Conservation (phyloP, 2,888 invertebrate species). For the Operophtera brumata region DNA sequence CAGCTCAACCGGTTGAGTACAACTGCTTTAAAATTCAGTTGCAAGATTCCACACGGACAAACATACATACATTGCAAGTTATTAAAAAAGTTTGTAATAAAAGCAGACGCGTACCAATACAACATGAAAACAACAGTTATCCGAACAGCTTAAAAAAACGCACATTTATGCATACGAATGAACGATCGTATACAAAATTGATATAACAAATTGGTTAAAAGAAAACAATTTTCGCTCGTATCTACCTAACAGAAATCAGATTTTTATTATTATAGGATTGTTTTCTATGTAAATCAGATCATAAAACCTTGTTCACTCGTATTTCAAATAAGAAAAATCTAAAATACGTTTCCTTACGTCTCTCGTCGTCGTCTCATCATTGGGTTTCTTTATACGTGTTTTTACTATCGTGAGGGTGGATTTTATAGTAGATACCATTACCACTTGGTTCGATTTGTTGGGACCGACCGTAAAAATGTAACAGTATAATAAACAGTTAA, state of each 20-base stretch:
- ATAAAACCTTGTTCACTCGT: not conserved
- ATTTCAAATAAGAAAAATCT: slow-evolving; percentile 2
- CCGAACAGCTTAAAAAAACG: too few relatives aligned
- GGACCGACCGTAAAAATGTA: slow-evolving; percentile 8
- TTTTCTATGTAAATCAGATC: not conserved
- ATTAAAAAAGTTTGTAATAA: too few relatives aligned
- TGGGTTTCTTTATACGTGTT: slow-evolving; percentile 19
- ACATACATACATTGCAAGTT: too few relatives aligned
- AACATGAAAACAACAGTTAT: too few relatives aligned
- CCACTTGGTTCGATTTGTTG: slow-evolving; percentile 15
- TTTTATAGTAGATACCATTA: slow-evolving; percentile 19
- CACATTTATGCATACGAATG: too few relatives aligned
- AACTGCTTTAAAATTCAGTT: too few relatives aligned
- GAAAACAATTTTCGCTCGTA: too few relatives aligned
- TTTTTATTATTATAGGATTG: slow-evolving; percentile 1
- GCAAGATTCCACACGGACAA: too few relatives aligned
- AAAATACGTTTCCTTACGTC: slow-evolving; percentile 2
- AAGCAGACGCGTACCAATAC: too few relatives aligned
- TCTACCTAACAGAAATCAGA: not conserved
- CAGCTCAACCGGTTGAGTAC: too few relatives aligned
- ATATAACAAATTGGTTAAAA: too few relatives aligned
- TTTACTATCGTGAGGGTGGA: slow-evolving; percentile 20
- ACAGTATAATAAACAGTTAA: slow-evolving; percentile 5
- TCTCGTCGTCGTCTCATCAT: slow-evolving; percentile 7
- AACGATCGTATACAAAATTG: too few relatives aligned